Evolutionary conservation across 2,797 vertebrate species (phyloP), one percentile per base, ranked within the genome.

Genomic region (Pampus argenteus): DNA sequence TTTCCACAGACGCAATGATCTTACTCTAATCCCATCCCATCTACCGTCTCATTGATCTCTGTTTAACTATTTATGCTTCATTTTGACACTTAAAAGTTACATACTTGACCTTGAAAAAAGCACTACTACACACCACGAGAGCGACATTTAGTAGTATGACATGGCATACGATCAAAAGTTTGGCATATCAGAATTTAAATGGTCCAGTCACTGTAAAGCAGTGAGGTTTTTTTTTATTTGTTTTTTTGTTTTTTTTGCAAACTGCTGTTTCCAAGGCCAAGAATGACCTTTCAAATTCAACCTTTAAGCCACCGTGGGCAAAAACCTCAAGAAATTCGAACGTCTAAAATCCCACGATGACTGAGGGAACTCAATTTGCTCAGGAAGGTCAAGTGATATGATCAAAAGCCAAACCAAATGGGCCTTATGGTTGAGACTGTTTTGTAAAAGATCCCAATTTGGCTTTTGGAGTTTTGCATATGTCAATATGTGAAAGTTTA

Each of bases 31-130:
- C 26, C 47, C 51, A 59, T 49, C 26, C 47, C 51, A 69, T 42
- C 58, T 59, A 57, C 47, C n/a, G 36, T 48, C 52, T 71, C 50
- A 40, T 22, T 70, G 42, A 22, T 71, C 31, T 59, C 57, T 20
- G 15, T 13, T 2, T 29, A 4, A 20, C 10, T 22, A 11, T 52
- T 72, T 10, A 59, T 66, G 45, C 59, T 62, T 62, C 29, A 62
- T 47, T 48, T 62, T 62, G 45, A 47, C 59, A 17, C 15, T 42
- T 42, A 42, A 15, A 42, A 42, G 15, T 42, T 62, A n/a, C 59
- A 62, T 62, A 36, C 29, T 47, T 62, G 44, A 62, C 59, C 48
- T 22, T 49, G 44, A 65, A 66, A 74, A 31, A 2, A 62, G 18
- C 9, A 63, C 23, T 23, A 57, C 44, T 13, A 76, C 69, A 60